Evolutionary conservation across 2,888 invertebrate genomes (phyloP).

Genomic region (Tiliacea aurago): DNA sequence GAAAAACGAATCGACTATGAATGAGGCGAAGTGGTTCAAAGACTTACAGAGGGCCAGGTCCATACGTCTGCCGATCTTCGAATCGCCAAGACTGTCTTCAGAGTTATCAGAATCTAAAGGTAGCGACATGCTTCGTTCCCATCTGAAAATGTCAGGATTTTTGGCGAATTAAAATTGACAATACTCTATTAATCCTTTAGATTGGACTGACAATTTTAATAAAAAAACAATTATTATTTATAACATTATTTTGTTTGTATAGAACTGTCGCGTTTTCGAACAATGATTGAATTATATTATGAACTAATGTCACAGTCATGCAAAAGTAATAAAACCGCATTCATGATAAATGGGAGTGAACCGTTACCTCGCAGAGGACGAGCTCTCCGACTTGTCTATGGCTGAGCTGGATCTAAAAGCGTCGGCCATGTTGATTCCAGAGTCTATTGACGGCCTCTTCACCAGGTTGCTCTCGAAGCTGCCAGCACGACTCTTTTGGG

Average conservation of each 20-base stretch:
- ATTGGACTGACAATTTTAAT: background rate
- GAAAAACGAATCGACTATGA: constrained; percentile 85
- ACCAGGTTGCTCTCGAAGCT: constrained; percentile 90
- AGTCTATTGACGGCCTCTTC: constrained; percentile 94
- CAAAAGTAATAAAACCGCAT: constrained; percentile 40
- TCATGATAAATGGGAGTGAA: constrained; percentile 14
- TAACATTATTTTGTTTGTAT: constrained; percentile 34
- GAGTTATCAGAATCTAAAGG: constrained; percentile 90
- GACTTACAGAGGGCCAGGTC: constrained; percentile 96
- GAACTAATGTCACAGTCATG: constrained; percentile 51
- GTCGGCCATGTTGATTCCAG: constrained; percentile 94
- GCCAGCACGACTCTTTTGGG: constrained; percentile 86
- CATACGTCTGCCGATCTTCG: constrained; percentile 92
- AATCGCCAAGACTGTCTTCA: constrained; percentile 85
- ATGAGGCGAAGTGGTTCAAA: constrained; percentile 67
- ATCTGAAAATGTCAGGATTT: constrained; percentile 82
- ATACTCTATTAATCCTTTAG: constrained; percentile 16
- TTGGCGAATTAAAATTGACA: constrained; percentile 51
- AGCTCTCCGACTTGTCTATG: constrained; percentile 84
- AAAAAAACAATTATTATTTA: constrained; percentile 6
- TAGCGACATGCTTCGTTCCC: constrained; percentile 93
- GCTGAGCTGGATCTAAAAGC: constrained; percentile 88
- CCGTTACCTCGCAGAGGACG: constrained; percentile 85
- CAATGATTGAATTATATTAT: constrained; percentile 26
- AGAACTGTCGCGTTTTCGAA: constrained; percentile 25